These are phyloP conservation scores for Allophyes oxyacanthae DNA, from an alignment of 2,888 invertebrate genomes.

Conservation along the genomic window DNA sequence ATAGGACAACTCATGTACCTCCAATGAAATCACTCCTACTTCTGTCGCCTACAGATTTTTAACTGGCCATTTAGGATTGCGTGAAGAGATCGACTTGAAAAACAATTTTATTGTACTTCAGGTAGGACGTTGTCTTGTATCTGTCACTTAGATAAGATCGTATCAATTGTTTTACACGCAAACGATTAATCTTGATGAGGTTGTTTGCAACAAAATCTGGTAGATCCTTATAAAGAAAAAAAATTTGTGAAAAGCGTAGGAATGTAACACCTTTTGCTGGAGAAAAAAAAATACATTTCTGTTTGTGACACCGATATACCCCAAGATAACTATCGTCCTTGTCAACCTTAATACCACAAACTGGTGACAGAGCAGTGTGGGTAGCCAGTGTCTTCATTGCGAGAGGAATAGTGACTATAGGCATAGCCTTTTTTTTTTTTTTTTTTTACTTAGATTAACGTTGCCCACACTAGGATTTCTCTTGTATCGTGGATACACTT, in stretches of 20 bases:
- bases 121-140: slow-evolving; percentile 30
- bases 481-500: too few relatives aligned
- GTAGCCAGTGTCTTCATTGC: too few relatives aligned
- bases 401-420: too few relatives aligned
- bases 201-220: slow-evolving; percentile 7
- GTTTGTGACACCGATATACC: neutral
- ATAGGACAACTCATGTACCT: slow-evolving; percentile 5
- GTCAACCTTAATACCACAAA: too few relatives aligned
- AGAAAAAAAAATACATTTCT: neutral
- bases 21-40: slow-evolving; percentile 52
- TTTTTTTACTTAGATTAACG: too few relatives aligned
- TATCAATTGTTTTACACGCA: slow-evolving; percentile 55
- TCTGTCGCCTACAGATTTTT: slow-evolving; percentile 49
- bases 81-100: slow-evolving; percentile 43
- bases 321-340: neutral
- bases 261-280: neutral
- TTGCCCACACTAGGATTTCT: too few relatives aligned
- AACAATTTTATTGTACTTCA: slow-evolving; percentile 39
- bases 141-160: slow-evolving; percentile 50
- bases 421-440: too few relatives aligned
- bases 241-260: slow-evolving; percentile 4
- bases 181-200: slow-evolving; percentile 43
- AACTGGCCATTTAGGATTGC: slow-evolving; percentile 39
- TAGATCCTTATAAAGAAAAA: slow-evolving; percentile 12
- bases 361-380: too few relatives aligned